Conservation (phyloP, 2,888 invertebrate genomes). For the Cyclophora punctaria region DNA sequence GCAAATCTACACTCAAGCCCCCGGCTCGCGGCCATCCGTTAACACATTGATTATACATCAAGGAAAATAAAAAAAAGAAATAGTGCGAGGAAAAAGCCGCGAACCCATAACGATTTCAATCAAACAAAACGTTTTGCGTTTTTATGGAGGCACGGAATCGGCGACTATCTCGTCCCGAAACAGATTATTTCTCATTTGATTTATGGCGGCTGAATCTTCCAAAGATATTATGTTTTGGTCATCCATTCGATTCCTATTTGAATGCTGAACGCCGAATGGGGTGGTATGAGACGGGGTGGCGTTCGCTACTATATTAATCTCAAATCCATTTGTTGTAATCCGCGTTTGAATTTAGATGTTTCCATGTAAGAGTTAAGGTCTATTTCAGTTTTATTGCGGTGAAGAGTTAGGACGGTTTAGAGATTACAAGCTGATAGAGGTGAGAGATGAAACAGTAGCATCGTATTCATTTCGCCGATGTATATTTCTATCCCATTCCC, state of each 20-base stretch:
- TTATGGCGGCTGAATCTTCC: conserved; percentile 73
- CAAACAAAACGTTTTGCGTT: conserved; percentile 75
- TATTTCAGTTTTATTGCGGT: conserved; percentile 47
- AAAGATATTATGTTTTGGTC: conserved; percentile 76
- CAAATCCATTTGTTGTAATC: conserved; percentile 73
- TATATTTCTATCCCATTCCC: conserved; percentile 60
- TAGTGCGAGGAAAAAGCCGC: conserved; percentile 60
- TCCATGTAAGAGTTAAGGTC: conserved; percentile 45
- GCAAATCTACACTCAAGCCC: conserved; percentile 67
- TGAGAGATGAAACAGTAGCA: conserved; percentile 76
- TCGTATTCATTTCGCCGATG: conserved; percentile 69
- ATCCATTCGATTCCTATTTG: conserved; percentile 76
- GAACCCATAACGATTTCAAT: conserved; percentile 69
- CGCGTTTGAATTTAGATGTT: conserved; percentile 55
- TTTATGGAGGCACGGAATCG: conserved; percentile 67
- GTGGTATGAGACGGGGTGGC: conserved; percentile 71
- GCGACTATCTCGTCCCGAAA: conserved; percentile 73
- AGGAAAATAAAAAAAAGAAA: conserved; percentile 70
- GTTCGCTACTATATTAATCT: conserved; percentile 74
- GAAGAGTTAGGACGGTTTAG: conserved; percentile 68
- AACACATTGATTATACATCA: conserved; percentile 75
- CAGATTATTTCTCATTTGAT: conserved; percentile 77
- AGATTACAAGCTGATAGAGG: conserved; percentile 71
- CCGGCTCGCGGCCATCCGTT: conserved; percentile 67
- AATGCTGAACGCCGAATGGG: conserved; percentile 72